phyloP scores from a whole-genome alignment of 2,797 vertebrate species.

The Harpagifer antarcticus region DNA sequence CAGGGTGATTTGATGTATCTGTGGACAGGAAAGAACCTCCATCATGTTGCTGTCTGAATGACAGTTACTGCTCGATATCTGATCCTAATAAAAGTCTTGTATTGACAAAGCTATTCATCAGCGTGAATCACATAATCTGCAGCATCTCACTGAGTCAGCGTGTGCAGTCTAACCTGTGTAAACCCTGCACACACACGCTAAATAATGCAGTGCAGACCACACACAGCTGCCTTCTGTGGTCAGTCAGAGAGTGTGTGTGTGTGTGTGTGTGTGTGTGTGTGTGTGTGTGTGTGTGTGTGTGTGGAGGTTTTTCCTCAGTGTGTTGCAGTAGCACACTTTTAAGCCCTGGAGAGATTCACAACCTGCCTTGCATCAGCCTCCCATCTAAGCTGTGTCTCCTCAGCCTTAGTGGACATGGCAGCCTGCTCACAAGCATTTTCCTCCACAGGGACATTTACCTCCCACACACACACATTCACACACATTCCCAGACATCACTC shows the following conservation, averaged over 20 bases:
- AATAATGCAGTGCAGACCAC: constrained; percentile 38
- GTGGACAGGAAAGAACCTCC: neutral
- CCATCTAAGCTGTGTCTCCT: constrained; percentile 69
- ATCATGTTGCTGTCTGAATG: constrained; percentile 26
- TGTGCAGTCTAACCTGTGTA: constrained; percentile 8
- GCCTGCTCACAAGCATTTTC: constrained; percentile 68
- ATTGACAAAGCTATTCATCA: constrained; percentile 48
- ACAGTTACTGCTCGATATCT: constrained; percentile 48
- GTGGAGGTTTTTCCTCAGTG: neutral
- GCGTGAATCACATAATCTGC: constrained; percentile 26
- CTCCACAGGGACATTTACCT: constrained; percentile 57
- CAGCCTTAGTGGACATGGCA: constrained; percentile 73
- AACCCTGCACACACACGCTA: constrained; percentile 11
- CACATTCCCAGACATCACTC: constrained; percentile 27
- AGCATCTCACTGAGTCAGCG: neutral
- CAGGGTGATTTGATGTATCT: constrained; percentile 17
- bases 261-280: constrained; percentile 14
- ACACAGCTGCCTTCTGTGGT: constrained; percentile 39
- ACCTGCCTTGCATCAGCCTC: constrained; percentile 64
- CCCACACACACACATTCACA: constrained; percentile 6
- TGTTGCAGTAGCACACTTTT: constrained; percentile 38
- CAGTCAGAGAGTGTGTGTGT: constrained; percentile 20
- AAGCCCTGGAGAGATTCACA: constrained; percentile 61
- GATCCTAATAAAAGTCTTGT: constrained; percentile 44
- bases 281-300: constrained; percentile 1